These are phyloP conservation scores for Pemphredon lugubris DNA, from an alignment of 2,888 invertebrate genomes.

Conservation along the genomic window DNA sequence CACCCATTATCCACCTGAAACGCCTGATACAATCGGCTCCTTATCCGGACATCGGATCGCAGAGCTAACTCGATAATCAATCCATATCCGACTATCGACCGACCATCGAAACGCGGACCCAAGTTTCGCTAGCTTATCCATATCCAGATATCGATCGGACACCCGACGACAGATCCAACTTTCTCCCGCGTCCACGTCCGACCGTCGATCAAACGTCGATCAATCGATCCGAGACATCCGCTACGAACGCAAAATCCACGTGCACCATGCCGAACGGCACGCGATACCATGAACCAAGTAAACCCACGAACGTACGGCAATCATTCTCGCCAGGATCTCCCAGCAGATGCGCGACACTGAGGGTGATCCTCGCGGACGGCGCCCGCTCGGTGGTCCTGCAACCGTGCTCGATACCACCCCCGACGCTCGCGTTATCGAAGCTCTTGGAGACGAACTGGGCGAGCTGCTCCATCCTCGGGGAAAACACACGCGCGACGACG, in stretches of 20 bases:
- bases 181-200: too few relatives aligned
- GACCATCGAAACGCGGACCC: too few relatives aligned
- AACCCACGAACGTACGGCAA: slow-evolving; percentile 67
- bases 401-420: slow-evolving; percentile 44
- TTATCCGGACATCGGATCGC: too few relatives aligned
- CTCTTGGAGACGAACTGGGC: slow-evolving; percentile 95
- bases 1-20: too few relatives aligned
- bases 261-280: background rate
- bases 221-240: too few relatives aligned
- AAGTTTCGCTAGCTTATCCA: too few relatives aligned
- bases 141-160: too few relatives aligned
- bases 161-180: too few relatives aligned
- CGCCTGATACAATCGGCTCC: too few relatives aligned
- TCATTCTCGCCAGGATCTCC: slow-evolving; percentile 63
- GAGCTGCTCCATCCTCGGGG: slow-evolving; percentile 90
- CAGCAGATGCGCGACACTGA: slow-evolving; percentile 77
- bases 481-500: slow-evolving; percentile 59
- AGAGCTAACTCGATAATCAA: too few relatives aligned
- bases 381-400: slow-evolving; percentile 47
- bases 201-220: too few relatives aligned
- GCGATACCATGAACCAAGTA: slow-evolving; percentile 2
- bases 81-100: too few relatives aligned
- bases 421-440: slow-evolving; percentile 82
- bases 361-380: slow-evolving; percentile 67
- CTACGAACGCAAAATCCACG: background rate